phyloP scores from a whole-genome alignment of 2,888 invertebrate genomes.

The Volucella inanis region DNA sequence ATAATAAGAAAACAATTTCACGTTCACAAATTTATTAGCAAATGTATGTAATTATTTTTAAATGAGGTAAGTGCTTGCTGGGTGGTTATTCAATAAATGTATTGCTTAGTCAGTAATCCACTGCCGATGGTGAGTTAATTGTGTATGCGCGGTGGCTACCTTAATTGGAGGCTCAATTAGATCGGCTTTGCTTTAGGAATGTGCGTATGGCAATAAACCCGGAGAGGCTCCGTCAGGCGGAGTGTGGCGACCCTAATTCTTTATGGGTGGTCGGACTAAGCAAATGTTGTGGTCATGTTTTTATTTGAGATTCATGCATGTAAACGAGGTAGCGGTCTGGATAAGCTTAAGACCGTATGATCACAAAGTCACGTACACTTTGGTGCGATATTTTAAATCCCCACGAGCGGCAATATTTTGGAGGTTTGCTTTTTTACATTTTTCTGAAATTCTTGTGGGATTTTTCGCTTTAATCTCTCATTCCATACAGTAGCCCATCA shows the following conservation, averaged over 20 bases:
- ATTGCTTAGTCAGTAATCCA: background rate
- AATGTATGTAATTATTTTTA: slow-evolving; percentile 56
- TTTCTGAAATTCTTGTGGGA: too few species aligned
- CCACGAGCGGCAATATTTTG: too few species aligned
- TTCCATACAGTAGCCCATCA: too few species aligned
- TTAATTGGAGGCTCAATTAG: slow-evolving; percentile 34
- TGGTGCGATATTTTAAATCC: too few species aligned
- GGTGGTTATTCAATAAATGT: too few species aligned
- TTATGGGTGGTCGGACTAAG: slow-evolving; percentile 31
- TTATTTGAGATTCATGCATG: slow-evolving; percentile 1
- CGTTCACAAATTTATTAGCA: background rate
- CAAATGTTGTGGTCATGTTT: background rate
- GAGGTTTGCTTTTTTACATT: too few species aligned
- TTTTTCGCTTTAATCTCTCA: too few species aligned
- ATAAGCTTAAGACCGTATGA: too few species aligned
- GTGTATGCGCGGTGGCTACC: slow-evolving; percentile 15
- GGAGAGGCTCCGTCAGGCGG: background rate
- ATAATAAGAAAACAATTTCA: slow-evolving; percentile 46
- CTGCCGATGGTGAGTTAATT: slow-evolving; percentile 51
- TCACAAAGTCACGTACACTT: too few species aligned
- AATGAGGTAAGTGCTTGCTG: slow-evolving; percentile 4
- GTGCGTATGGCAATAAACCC: slow-evolving; percentile 1
- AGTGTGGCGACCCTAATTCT: slow-evolving; percentile 52
- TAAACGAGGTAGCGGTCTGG: background rate
- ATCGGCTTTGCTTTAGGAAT: slow-evolving; percentile 16